Evolutionary conservation across 2,888 invertebrate genomes (phyloP), one percentile per base, ranked within the genome.

Genomic region (Dasysyrphus tricinctus): DNA sequence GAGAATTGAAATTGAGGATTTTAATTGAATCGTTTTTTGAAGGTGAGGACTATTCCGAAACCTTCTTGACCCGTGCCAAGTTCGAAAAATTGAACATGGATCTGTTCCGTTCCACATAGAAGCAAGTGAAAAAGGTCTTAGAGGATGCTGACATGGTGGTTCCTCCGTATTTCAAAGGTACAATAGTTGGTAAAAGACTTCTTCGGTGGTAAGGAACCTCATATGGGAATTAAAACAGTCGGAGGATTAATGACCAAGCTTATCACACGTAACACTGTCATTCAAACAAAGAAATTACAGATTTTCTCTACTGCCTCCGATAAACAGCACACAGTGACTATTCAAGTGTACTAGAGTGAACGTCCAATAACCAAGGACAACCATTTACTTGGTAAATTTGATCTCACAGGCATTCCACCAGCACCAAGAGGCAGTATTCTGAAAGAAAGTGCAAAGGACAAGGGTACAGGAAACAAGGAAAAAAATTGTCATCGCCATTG

Each of bases 321-420:
- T 93, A 99, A 99, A 93, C 99, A 99, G 93, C 98, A 98, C 93
- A 98, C 98, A 5, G 99, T 99, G 72, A 99, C 99, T 89, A 99
- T 99, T 92, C 98, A 98, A 93, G 98, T 98, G 0, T 99, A 97
- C 92, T 99, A 99, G 93, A 99, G 99, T 90, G 99, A 99, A 93
- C 96, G 99, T 90, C 98, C 99, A 34, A 99, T 99, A 99, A 99
- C 99, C 88, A 99, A 99, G 93, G 99, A 99, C 93, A 99, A 99
- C 93, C 99, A 99, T 93, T 94, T 98, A 88, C 94, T 99, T 84
- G 99, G 99, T 88, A 99, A 99, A 93, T 99, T 99, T 93, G 99
- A 99, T 91, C 93, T 99, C 85, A 98, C 98, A 80, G 98, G 98
- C 86, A 98, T 99, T 90, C 98, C 99, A 82, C 98, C 98, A 56